Evolutionary conservation across 2,888 invertebrate genomes (phyloP), one percentile per base, ranked within the genome.

Genomic region (Scaptodrosophila latifasciaeformis): DNA sequence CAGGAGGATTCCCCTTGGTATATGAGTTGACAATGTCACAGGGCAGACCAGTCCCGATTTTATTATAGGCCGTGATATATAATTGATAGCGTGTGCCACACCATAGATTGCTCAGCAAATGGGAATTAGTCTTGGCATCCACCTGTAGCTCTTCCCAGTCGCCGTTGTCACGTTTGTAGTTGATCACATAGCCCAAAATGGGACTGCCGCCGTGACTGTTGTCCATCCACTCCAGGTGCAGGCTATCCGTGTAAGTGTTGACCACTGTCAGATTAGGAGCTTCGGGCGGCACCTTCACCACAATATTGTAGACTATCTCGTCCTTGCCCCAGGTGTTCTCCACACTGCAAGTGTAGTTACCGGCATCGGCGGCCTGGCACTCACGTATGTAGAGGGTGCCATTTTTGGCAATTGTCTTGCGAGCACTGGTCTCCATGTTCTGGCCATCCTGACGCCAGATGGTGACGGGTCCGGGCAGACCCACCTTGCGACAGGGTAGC

Each of bases 101-200:
- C 92, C 94, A 94, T 35, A 96, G 87, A 85, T 94, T 93, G 37
- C 92, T 91, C 30, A 96, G 85, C 59, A 94, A 90, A 82, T 94
- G 93, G 53, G 93, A 92, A 57, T 92, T 92, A 4, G 92, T 92
- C 59, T 93, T 92, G 5, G 94, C 92, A 64, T 94, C 92, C 49
- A 96, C 92, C 84, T 95, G 95, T 56, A 95, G 87, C 84, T 96
- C 96, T 84, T 96, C 95, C 96, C 96, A 96, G 81, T 96, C 96
- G 0, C 96, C 96, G 76, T 93, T 93, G 74, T 95, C 94, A 10
- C 94, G 89, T 83, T 95, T 95, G 86, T 95, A 96, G 88, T 95
- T 95, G 60, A 96, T 93, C 3, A 95, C 94, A 86, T 95, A 96
- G 29, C 95, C 95, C 60, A 93, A 86, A 56, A 93, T 91, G 18